Base-by-base conservation (phyloP, 2,888 invertebrate species). In the Chromoteleia sp. region DNA sequence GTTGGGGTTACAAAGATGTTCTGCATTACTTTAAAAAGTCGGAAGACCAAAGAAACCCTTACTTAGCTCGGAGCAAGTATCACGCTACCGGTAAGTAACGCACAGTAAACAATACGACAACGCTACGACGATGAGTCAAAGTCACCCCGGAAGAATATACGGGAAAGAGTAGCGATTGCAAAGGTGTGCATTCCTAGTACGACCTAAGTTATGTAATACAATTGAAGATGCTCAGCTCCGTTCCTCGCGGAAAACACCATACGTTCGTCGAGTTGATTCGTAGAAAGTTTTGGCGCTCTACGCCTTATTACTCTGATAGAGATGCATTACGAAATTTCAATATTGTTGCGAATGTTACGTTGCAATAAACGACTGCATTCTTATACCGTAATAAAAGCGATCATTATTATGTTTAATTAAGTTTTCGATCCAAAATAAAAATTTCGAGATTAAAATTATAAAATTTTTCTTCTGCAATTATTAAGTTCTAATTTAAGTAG, bases 1-100 rank as follows among this genome's bases (percentile, higher is more conserved):
- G 98, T 1, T 98, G 98, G 98, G 94, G 96, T 0, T 97, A 94
- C 90, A 95, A 97, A 65, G 96, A 96, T 82, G 94, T 97, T 0
- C 91, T 98, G 33, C 95, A 95, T 0, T 97, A 97, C 88, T 97
- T 97, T 89, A 95, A 95, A 88, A 98, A 98, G 90, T 97, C 97
- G 0, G 93, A 97, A 90, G 97, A 98, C 90, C 97, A 97, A 92
- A 93, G 96, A 83, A 98, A 97, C 91, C 97, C 97, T 0, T 98
- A 97, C 89, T 92, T 98, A 86, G 97, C 97, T 0, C 94, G 93
- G 80, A 95, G 95, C 87, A 95, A 92, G 85, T 94, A 97, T 89
- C 97, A 97, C 87, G 92, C 92, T 8, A 95, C 95, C 84, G 96
- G 96, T 96, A 89, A 83, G 83, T 77, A 52, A 39, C 71, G 54